These are phyloP conservation scores for Crioceris asparagi DNA, from an alignment of 2,888 invertebrate genomes.

Conservation along the genomic window DNA sequence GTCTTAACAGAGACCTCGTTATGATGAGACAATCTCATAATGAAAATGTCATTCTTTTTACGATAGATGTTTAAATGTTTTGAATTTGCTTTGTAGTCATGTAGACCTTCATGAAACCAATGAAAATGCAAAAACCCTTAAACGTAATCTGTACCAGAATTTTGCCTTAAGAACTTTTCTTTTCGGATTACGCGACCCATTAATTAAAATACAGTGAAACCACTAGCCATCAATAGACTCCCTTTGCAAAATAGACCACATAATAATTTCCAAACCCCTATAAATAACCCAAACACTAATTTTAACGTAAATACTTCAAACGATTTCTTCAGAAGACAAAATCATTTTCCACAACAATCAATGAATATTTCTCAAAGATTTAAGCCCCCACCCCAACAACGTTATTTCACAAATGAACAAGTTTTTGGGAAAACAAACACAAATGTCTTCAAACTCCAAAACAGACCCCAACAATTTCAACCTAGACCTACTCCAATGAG, in stretches of 20 bases:
- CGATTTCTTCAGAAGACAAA: too few species aligned
- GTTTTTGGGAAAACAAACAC: too few species aligned
- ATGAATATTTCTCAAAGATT: not conserved
- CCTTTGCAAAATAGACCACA: too few species aligned
- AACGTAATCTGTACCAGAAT: slow-evolving; percentile 8
- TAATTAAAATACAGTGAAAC: too few species aligned
- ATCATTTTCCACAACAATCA: not conserved
- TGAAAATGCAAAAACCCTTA: slow-evolving; percentile 1
- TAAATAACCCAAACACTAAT: not conserved
- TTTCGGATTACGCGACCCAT: slow-evolving; percentile 6
- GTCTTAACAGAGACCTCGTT: slow-evolving; percentile 14
- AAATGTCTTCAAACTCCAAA: slow-evolving; percentile 1
- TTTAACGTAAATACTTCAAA: too few species aligned
- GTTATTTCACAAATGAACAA: slow-evolving; percentile 4
- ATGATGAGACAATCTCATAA: slow-evolving; percentile 11
- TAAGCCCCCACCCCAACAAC: not conserved
- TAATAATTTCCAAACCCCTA: not conserved
- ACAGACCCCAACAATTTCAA: too few species aligned
- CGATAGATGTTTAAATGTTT: slow-evolving; percentile 9
- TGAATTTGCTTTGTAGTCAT: slow-evolving; percentile 11
- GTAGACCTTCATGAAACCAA: slow-evolving; percentile 8
- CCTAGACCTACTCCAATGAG: too few species aligned
- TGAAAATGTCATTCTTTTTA: slow-evolving; percentile 16
- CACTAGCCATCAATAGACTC: too few species aligned
- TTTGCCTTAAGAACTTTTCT: slow-evolving; percentile 8